Evolutionary conservation across 2,113 vertebrate species (phyloP), one percentile per base, ranked within the genome.

Genomic region (Hyperopisus bebe): DNA sequence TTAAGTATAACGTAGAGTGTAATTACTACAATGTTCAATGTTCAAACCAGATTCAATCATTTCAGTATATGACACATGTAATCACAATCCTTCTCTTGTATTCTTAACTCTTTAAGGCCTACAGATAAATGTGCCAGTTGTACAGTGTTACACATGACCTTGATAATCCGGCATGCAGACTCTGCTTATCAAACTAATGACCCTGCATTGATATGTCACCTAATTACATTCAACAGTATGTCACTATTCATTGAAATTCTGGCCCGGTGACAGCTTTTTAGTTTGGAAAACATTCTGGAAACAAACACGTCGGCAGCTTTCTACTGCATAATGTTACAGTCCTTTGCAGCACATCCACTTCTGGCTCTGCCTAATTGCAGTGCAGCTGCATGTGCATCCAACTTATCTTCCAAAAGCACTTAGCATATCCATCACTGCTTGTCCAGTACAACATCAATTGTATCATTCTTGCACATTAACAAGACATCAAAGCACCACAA

Each of bases 221-320:
- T 90, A 89, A 92, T 93, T 91, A 92, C 9, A 89, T 19, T 86
- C 89, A 83, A 89, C 90, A 91, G 91, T 88, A 86, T 88, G 91
- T 91, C 92, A 91, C 70, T 88, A 24, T 89, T 48, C 70, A 77
- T 31, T 31, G 48, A 70, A 80, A 50, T 89, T 11, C 31, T 48
- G 88, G 48, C 89, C 74, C 86, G 89, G 89, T 90, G 90, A 90
- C 91, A 89, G 74, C 10, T 80, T 80, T 77, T 80, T 8, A 35
- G 13, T 42, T 80, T 19, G 35, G 17, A 5, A 31, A 10, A 50
- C 44, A 50, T 50, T 88, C 66, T 19, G 62, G 48, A 88, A 47
- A 88, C 46, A 11, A 17, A 58, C 5, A 21, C 39, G 0, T 46
- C 11, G 24, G n/a, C 42, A 31, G 48, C 21, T 74, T 66, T 48